Base-by-base conservation (phyloP, 2,888 invertebrate genomes). In the Thelaira solivaga region DNA sequence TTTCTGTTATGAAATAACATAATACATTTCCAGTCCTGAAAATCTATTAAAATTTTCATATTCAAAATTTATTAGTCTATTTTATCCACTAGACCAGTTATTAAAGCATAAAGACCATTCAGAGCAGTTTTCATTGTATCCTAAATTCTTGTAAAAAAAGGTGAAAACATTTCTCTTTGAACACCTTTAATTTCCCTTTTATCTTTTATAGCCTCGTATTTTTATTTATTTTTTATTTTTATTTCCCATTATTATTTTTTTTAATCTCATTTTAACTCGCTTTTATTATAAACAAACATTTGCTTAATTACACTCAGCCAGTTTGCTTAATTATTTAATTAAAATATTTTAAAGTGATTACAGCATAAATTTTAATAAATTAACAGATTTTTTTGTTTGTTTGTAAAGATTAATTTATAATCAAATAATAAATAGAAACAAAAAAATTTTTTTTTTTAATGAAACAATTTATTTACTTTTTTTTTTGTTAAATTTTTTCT, bases 271-370 rank as follows among this genome's bases (percentile, higher is more conserved):
- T 55, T n/a, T n/a, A n/a, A n/a, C n/a, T n/a, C n/a, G 26, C 26
- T 26, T 6, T 26, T 5, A 26, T n/a, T n/a, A 53, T 31, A 16
- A 2, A 53, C 31, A 43, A 34, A 22, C 6, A 57, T 68, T 55
- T 68, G 57, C 47, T 39, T 68, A 57, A 68, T 68, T 57, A 55
- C 24, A 41, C 22, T 2, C 49, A 69, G 41, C 1, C 59, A 4
- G 41, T 13, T 47, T 47, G 36, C 2, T 24, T 41, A 51, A 61
- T 69, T 69, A 59, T 61, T 51, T 61, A 41, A 69, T 51, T 29
- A 51, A 59, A 61, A 51, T 34, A 34, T 61, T 51, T 41, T 43
- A 22, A 61, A 61, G 61, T 61, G 49, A 69, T 69, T 61, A 61
- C n/a, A n/a, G n/a, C n/a, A n/a, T 49, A 43, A 31, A 51, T 41